These are phyloP conservation scores for Lichenostomus cassidix DNA, from an alignment of 2,113 vertebrate species.

Conservation along the genomic window DNA sequence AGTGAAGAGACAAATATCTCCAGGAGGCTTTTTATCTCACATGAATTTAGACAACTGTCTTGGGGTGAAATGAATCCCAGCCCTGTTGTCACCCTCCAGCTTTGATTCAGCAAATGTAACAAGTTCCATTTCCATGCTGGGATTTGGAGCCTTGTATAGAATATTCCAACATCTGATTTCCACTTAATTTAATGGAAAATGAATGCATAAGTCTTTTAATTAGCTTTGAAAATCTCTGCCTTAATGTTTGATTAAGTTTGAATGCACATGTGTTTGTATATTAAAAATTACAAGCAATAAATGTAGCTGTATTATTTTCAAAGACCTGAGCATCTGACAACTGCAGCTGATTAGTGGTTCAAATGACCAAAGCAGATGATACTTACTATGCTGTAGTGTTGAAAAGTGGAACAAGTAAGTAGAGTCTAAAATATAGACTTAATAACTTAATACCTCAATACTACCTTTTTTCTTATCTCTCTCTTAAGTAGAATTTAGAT, in stretches of 20 bases:
- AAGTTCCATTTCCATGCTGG: constrained; percentile 13
- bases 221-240: constrained; percentile 9
- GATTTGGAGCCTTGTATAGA: constrained; percentile 25
- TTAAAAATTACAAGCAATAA: neutral
- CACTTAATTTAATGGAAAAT: constrained; percentile 17
- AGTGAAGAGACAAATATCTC: constrained; percentile 28
- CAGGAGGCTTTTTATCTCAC: constrained; percentile 52
- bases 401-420: neutral
- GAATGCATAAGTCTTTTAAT: constrained; percentile 1
- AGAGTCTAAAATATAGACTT: neutral
- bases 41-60: constrained; percentile 61
- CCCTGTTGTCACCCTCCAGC: constrained; percentile 35
- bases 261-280: neutral
- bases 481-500: neutral
- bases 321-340: neutral
- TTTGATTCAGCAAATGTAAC: constrained; percentile 42
- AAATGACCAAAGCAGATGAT: neutral
- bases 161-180: constrained; percentile 14
- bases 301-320: neutral
- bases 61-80: constrained; percentile 54
- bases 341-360: neutral
- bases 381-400: neutral
- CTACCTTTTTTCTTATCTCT: neutral
- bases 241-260: constrained; percentile 8
- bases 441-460: neutral